A percentile compares a stretch with the other conserved stretches of the same genome.
These are phyloP conservation scores for Smutsia gigantea DNA, from an alignment of 2,797 vertebrate species.

Conservation along the genomic window DNA sequence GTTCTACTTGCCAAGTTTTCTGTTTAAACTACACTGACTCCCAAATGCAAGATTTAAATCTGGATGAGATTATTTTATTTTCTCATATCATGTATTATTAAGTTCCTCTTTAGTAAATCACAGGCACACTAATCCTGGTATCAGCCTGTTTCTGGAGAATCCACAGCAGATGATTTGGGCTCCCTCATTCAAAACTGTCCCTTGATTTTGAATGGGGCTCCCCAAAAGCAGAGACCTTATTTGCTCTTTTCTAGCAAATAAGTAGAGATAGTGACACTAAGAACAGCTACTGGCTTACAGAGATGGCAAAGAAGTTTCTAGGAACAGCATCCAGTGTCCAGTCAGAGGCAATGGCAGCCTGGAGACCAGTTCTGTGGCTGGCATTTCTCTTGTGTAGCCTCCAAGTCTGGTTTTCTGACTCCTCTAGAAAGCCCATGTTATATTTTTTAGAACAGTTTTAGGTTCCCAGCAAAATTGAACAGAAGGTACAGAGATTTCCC, in stretches of 20 bases:
- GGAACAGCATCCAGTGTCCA: background rate
- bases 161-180: background rate
- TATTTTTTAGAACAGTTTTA: background rate
- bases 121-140: background rate
- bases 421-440: background rate
- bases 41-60: background rate
- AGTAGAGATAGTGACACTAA: background rate
- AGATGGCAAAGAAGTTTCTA: background rate
- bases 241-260: background rate
- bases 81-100: background rate
- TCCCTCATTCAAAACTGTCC: background rate
- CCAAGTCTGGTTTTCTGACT: background rate
- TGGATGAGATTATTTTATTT: background rate
- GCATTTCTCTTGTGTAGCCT: background rate
- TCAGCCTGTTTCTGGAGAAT: background rate
- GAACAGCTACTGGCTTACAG: background rate
- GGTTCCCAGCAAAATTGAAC: background rate
- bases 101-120: background rate
- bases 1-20: background rate
- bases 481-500: background rate
- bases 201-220: background rate
- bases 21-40: background rate
- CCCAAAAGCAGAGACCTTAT: background rate
- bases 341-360: background rate
- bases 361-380: background rate